Percentiles rank a stretch among this genome's conserved stretches.
Conservation (phyloP, 2,888 invertebrate species). For the Lithophane semibrunnea region DNA sequence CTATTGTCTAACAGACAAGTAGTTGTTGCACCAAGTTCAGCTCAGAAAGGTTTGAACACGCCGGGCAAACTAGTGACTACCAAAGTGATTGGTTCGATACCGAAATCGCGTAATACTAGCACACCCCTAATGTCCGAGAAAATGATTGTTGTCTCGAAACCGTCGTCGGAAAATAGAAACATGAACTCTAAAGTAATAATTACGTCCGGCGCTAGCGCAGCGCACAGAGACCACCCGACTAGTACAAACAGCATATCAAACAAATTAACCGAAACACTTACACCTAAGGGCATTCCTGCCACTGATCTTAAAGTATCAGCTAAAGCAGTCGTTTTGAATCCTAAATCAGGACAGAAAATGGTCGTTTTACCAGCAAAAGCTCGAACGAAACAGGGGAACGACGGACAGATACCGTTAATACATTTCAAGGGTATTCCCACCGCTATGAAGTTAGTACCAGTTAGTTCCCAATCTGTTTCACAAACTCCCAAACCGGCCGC, state of each 20-base stretch:
- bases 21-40: slow-evolving; percentile 80
- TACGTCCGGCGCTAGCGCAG: slow-evolving; percentile 78
- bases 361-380: slow-evolving; percentile 87
- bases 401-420: slow-evolving; percentile 84
- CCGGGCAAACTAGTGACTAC: slow-evolving; percentile 84
- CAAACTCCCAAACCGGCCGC: slow-evolving; percentile 76
- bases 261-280: slow-evolving; percentile 81
- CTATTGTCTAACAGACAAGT: slow-evolving; percentile 85
- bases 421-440: slow-evolving; percentile 87
- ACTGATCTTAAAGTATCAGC: slow-evolving; percentile 88
- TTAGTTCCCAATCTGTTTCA: slow-evolving; percentile 81
- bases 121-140: slow-evolving; percentile 80
- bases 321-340: slow-evolving; percentile 87
- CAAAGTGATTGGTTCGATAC: slow-evolving; percentile 84
- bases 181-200: slow-evolving; percentile 83
- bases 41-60: slow-evolving; percentile 82
- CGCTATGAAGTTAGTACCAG: slow-evolving; percentile 87
- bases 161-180: slow-evolving; percentile 78
- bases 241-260: slow-evolving; percentile 79
- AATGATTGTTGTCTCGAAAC: slow-evolving; percentile 88
- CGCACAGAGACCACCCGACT: slow-evolving; percentile 74
- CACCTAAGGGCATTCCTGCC: slow-evolving; percentile 87
- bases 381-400: slow-evolving; percentile 81
- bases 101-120: slow-evolving; percentile 75
- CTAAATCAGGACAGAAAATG: slow-evolving; percentile 89